Evolutionary conservation across 2,797 vertebrate genomes (phyloP).

Genomic region (Oreochromis grahami): DNA sequence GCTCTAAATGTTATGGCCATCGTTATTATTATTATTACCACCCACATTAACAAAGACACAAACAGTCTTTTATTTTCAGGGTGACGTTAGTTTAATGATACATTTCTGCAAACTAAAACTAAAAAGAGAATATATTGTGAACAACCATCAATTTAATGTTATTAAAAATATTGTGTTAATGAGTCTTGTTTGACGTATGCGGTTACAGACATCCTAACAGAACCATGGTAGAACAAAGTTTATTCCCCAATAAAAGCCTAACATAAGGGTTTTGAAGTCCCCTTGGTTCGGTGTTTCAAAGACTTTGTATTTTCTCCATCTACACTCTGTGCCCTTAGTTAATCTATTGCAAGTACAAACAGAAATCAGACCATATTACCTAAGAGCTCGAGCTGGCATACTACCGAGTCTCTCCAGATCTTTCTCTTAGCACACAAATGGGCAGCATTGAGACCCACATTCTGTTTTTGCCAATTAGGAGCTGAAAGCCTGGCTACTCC

Average conservation of each 20-base stretch:
- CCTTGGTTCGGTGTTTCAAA: not conserved
- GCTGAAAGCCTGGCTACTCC: slow-evolving; percentile 15
- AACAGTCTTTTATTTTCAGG: not conserved
- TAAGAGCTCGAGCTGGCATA: slow-evolving; percentile 10
- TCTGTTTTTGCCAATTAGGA: slow-evolving; percentile 42
- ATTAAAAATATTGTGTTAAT: not conserved
- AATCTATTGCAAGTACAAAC: slow-evolving; percentile 5
- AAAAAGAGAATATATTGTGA: not conserved
- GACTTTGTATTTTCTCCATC: not conserved
- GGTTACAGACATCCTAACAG: not conserved
- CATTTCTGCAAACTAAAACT: not conserved
- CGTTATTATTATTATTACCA: not conserved
- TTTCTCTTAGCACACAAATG: slow-evolving; percentile 6
- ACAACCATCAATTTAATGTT: not conserved
- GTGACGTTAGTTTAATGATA: not conserved
- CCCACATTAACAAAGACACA: not conserved
- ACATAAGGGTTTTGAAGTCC: not conserved
- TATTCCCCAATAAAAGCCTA: not conserved
- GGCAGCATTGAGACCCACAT: slow-evolving; percentile 34
- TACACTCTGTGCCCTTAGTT: not conserved
- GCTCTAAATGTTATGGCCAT: not conserved
- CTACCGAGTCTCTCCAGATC: not conserved
- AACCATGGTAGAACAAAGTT: no score
- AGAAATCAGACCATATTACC: slow-evolving; percentile 24
- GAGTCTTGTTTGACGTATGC: not conserved